Evolutionary conservation across 2,797 vertebrate genomes (phyloP), one percentile per base, ranked within the genome.

Genomic region (Platyrinchus mystaceus): DNA sequence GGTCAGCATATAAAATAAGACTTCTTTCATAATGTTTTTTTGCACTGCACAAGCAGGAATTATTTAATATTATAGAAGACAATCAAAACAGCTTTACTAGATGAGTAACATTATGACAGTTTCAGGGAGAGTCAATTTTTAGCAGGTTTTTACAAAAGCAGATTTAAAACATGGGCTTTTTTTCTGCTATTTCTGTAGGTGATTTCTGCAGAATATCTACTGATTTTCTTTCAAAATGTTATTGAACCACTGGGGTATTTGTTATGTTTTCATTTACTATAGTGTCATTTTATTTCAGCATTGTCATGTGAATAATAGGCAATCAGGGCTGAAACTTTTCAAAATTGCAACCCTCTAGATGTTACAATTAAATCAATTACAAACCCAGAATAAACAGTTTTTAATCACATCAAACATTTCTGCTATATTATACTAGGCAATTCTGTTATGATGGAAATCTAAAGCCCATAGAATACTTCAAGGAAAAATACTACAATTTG

Each of bases 361-460:
- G 96, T 97, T 97, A 97, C 95, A 97, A 97, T 98, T 98, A 98
- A 97, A 97, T 95, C 92, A 97, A 98, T 97, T 98, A 97, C 92
- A 96, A 97, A 96, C 94, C 87, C 90, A 87, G 92, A 97, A 97
- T 96, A 97, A 98, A 97, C 93, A 96, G 84, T 95, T 96, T 86
- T 96, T 98, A 97, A 97, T 97, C 94, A 96, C 95, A 97, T 95
- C 90, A 97, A 97, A 96, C 93, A 96, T 94, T 97, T 97, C 96
- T 96, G 68, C 91, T 94, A 77, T 96, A 97, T 97, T 97, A 93
- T 96, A 93, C 95, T 91, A 93, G 92, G 96, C 80, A 96, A 2
- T 94, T 97, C 96, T 96, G 94, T 98, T 96, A 96, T 96, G 95
- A 97, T 97, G 94, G 96, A 97, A 98, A 97, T 97, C 92, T 94